phyloP scores from a whole-genome alignment of 2,888 invertebrate species.

The Amiota mariae region DNA sequence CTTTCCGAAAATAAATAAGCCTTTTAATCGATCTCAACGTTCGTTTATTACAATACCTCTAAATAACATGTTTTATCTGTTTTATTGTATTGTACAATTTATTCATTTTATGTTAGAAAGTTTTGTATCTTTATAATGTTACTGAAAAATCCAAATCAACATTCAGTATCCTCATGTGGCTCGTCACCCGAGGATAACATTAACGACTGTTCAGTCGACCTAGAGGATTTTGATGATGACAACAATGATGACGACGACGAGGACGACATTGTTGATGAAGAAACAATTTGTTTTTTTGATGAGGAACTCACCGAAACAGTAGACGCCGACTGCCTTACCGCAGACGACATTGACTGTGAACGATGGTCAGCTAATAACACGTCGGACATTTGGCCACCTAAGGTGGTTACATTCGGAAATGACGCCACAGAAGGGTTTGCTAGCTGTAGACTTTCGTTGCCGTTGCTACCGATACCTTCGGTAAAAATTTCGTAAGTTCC shows the following conservation, averaged over 20 bases:
- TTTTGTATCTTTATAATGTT: not conserved
- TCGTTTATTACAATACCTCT: too few relatives aligned
- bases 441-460: not conserved
- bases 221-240: conserved; percentile 21
- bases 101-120: too few relatives aligned
- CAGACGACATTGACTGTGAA: not conserved
- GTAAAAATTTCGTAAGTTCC: not conserved
- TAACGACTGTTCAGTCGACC: conserved; percentile 25
- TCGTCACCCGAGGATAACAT: conserved; percentile 12
- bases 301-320: conserved; percentile 29
- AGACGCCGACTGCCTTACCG: not conserved
- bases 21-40: too few relatives aligned
- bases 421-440: not conserved
- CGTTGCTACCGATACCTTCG: not conserved
- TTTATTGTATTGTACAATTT: too few relatives aligned
- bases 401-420: not conserved
- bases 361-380: not conserved
- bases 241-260: conserved; percentile 24
- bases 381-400: not conserved
- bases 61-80: too few relatives aligned
- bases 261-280: conserved; percentile 26
- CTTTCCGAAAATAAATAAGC: too few relatives aligned
- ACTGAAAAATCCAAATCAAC: not conserved
- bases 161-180: conserved; percentile 31
- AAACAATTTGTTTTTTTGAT: conserved; percentile 9